Conservation (phyloP, 30 jellyfish, hydroid and myxozoan genomes). For the Hydra vulgaris region DNA sequence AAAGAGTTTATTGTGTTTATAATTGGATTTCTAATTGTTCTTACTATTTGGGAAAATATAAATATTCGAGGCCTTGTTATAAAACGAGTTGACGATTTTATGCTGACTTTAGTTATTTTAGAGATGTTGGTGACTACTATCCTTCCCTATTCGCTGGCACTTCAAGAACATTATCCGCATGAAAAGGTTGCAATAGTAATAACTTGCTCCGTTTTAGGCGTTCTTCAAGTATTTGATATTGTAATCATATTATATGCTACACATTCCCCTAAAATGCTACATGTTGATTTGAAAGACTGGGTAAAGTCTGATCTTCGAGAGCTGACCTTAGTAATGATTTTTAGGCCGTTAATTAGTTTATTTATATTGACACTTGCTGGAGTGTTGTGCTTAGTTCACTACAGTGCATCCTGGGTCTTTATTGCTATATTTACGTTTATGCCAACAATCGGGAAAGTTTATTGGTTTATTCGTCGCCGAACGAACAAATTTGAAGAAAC, state of each 20-base stretch:
- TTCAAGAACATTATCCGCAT: slow-evolving; percentile 29
- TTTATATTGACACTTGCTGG: slow-evolving; percentile 7
- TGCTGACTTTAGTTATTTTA: not conserved
- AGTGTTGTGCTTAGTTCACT: slow-evolving; percentile 4
- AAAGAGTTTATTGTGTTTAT: slow-evolving; percentile 24
- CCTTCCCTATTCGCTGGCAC: slow-evolving; percentile 24
- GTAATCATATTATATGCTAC: slow-evolving; percentile 7
- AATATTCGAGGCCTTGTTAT: slow-evolving; percentile 21
- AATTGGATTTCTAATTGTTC: slow-evolving; percentile 23
- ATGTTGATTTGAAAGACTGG: slow-evolving; percentile 25
- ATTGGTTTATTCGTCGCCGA: slow-evolving; percentile 16
- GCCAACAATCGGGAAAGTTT: slow-evolving; percentile 17
- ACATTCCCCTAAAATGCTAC: slow-evolving; percentile 13
- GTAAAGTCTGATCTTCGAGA: not conserved
- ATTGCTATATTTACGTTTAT: slow-evolving; percentile 10
- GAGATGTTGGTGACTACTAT: slow-evolving; percentile 21
- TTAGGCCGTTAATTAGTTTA: slow-evolving; percentile 1
- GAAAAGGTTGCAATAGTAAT: not conserved
- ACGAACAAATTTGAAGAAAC: not conserved
- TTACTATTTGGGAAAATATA: slow-evolving; percentile 28
- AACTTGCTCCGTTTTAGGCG: slow-evolving; percentile 6
- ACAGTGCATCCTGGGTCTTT: slow-evolving; percentile 15
- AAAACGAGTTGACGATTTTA: slow-evolving; percentile 24
- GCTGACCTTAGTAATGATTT: not conserved
- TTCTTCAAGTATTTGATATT: slow-evolving; percentile 13